Conservation (phyloP, 1,140 invertebrate genomes). For the Leptopilina boulardi region DNA sequence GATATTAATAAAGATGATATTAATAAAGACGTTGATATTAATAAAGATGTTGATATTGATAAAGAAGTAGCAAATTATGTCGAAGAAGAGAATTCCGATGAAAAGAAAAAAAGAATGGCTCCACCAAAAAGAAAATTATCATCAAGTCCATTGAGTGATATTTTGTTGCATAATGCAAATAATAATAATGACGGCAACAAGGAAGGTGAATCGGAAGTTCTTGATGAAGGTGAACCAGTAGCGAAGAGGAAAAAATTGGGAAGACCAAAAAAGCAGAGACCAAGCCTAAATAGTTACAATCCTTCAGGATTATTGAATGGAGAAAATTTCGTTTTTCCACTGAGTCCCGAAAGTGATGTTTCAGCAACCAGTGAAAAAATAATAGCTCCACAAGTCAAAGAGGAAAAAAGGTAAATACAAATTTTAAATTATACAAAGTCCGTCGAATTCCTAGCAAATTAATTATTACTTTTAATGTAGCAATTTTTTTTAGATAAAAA, state of each 20-base stretch:
- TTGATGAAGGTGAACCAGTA: constrained; percentile 42
- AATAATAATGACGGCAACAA: constrained; percentile 68
- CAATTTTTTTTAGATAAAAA: too few relatives aligned
- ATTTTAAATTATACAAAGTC: too few relatives aligned
- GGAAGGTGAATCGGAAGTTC: constrained; percentile 39
- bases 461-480: too few relatives aligned
- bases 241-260: constrained; percentile 65
- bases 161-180: constrained; percentile 66
- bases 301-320: constrained; percentile 59
- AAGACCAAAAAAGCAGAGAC: constrained; percentile 61
- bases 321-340: constrained; percentile 72
- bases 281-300: constrained; percentile 34
- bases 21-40: too few relatives aligned
- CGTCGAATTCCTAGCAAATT: too few relatives aligned
- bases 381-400: constrained; percentile 60
- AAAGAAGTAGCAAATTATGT: constrained; percentile 56
- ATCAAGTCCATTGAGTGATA: constrained; percentile 65
- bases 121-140: constrained; percentile 67
- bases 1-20: too few relatives aligned
- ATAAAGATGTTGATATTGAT: too few relatives aligned
- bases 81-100: constrained; percentile 52
- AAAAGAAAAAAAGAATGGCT: constrained; percentile 57
- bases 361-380: constrained; percentile 71
- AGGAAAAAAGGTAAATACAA: constrained; percentile 71
- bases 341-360: constrained; percentile 74